Base-by-base conservation (phyloP, 2,888 invertebrate species). In the Eledona agricola region DNA sequence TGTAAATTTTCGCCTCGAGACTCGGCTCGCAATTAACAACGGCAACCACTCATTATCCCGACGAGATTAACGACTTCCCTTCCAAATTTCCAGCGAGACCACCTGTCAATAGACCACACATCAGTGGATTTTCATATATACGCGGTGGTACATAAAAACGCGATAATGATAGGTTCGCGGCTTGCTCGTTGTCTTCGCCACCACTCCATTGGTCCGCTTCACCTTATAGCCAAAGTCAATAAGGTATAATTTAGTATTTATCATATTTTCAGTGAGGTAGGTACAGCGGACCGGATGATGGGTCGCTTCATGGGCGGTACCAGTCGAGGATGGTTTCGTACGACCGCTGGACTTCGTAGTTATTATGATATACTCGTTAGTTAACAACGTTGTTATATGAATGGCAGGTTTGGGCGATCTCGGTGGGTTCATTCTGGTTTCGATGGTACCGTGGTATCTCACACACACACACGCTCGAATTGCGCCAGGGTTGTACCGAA, bases 201-300 rank as follows among this genome's bases (percentile, higher is more conserved):
- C 6, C 6, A 38, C 34, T 53, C 26, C 10, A 23, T 35, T 63
- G 66, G 62, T 51, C 62, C 32, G 51, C 60, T 69, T 62, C 62
- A 68, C 69, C 72, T 69, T 66, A 64, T 62, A 59, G 53, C 51
- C 26, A 40, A 47, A 55, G 59, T 62, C 65, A 62, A 73, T 72
- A 73, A 69, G 72, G 69, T 70, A 66, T 71, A 71, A 71, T 71
- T 71, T 71, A 63, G 69, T 69, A 63, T 64, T 71, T 71, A 71
- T 71, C 69, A 64, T 66, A 66, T 64, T 63, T 65, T 63, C 65
- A 60, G 66, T 66, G 69, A 66, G 66, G 71, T 70, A 66, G 69
- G 73, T 71, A 67, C 63, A 71, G 60, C 65, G 53, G 71, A 42
- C 67, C 72, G 70, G 54, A 10, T 34, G 29, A 26, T 20, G 29